Evolutionary conservation across 2,113 vertebrate genomes (phyloP), one percentile per base, ranked within the genome.

Genomic region (Prochilodus magdalenae): DNA sequence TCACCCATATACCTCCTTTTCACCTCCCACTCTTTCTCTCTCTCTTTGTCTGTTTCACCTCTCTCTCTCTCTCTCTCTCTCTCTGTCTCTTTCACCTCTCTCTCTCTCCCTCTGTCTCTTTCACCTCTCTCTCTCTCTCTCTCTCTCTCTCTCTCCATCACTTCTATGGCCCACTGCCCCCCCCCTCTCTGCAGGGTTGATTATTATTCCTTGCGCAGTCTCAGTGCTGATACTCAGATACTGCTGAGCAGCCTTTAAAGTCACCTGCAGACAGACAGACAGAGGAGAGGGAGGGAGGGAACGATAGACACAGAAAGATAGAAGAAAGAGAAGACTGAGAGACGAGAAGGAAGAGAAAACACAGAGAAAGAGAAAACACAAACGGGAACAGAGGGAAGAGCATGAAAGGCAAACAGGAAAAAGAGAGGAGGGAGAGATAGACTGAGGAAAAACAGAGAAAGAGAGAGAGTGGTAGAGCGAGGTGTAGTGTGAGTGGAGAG

Each of bases 131-230:
- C 36, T 36, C 36, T 66, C 26, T 10, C 67, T 36, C 36, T 7
- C 3, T 36, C 36, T 36, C 36, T 36, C 36, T 7, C 36, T 36
- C 7, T 36, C 36, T 11, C 49, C 22, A 10, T 5, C 26, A 27
- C 88, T 14, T 49, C 47, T 49, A 10, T 1, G 10, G 47, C 10
- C 1, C 10, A 1, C 7, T 62, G 66, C 70, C 72, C 63, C 72
- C 51, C 51, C 59, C 63, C 77, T 69, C 79, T 84, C 82, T 86
- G 77, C 85, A 87, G 85, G 83, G 77, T n/a, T 83, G 86, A 86
- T 86, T 86, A 84, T 84, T 86, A 86, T 86, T 86, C 85, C 59
- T 80, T 69, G 83, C 80, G 83, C 85, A 84, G 79, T 78, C 79
- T 73, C 63, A 65, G 71, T 84, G 82, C 85, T 82, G 82, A 86